phyloP scores from a whole-genome alignment of 2,113 vertebrate species.

The Panurus biarmicus region DNA sequence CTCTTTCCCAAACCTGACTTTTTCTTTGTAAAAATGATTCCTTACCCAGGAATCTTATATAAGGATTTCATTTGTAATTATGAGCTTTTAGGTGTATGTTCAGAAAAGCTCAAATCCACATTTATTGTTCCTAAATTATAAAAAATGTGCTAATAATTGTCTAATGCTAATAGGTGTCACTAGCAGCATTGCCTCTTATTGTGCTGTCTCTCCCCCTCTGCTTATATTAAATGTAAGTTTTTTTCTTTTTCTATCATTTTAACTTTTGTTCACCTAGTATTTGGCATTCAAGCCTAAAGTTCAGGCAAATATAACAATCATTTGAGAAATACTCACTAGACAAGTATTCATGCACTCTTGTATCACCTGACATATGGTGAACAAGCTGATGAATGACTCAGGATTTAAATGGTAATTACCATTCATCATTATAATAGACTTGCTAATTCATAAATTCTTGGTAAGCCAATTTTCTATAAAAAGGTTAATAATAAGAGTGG shows the following conservation, averaged over 20 bases:
- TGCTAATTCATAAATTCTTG: constrained; percentile 81
- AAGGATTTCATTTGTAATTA: not conserved
- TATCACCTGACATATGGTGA: constrained; percentile 72
- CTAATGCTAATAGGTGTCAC: not conserved
- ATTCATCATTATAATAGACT: constrained; percentile 81
- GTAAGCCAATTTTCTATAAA: constrained; percentile 79
- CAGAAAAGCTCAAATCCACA: not conserved
- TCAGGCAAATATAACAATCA: constrained; percentile 69
- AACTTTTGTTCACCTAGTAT: constrained; percentile 29
- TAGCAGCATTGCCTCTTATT: constrained; percentile 1
- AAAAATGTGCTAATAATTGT: not conserved
- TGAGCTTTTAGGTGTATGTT: not conserved
- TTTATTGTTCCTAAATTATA: not conserved
- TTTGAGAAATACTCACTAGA: constrained; percentile 66
- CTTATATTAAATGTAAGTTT: constrained; percentile 5
- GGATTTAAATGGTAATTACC: constrained; percentile 79
- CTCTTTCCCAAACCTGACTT: not conserved
- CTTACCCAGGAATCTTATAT: not conserved
- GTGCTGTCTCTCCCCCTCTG: not conserved
- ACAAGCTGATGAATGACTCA: constrained; percentile 76
- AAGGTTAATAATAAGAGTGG: constrained; percentile 76
- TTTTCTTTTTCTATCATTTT: constrained; percentile 24
- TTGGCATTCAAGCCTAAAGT: constrained; percentile 56
- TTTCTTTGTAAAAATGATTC: not conserved
- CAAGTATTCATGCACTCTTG: constrained; percentile 69